Conservation (phyloP, 2,113 vertebrate species). For the Pangasianodon hypophthalmus region DNA sequence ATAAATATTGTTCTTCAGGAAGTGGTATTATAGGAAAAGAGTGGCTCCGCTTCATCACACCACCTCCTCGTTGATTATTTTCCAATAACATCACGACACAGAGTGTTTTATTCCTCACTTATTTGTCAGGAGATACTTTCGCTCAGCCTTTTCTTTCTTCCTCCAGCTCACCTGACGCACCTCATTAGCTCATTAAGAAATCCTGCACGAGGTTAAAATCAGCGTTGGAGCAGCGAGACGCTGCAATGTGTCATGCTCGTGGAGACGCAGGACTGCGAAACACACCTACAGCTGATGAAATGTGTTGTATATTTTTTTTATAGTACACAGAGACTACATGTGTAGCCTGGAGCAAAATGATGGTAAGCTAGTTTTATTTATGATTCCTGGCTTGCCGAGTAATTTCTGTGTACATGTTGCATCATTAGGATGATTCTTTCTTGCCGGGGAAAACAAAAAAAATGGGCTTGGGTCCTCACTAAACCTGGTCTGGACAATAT, state of each 20-base stretch:
- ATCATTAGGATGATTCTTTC: constrained; percentile 66
- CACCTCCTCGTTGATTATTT: not conserved
- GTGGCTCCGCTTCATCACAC: not conserved
- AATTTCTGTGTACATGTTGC: constrained; percentile 41
- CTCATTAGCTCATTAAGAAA: constrained; percentile 7
- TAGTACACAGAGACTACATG: not conserved
- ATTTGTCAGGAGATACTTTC: not conserved
- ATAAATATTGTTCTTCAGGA: not conserved
- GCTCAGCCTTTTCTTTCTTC: not conserved
- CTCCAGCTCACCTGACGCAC: not conserved
- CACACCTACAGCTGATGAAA: constrained; percentile 28
- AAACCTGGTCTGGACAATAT: not conserved
- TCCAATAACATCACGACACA: not conserved
- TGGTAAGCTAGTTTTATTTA: constrained; percentile 41
- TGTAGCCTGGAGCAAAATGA: constrained; percentile 36
- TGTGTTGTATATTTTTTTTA: constrained; percentile 16
- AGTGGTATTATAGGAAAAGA: not conserved
- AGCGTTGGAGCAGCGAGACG: not conserved
- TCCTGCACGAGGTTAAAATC: not conserved
- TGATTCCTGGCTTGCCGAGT: constrained; percentile 10
- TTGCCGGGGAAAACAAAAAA: constrained; percentile 58
- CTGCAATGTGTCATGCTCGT: not conserved
- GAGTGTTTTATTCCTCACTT: not conserved
- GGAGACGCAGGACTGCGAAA: not conserved
- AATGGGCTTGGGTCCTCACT: no score